These are phyloP conservation scores for Apaloderma vittatum DNA, from an alignment of 2,113 vertebrate genomes.

Conservation along the genomic window DNA sequence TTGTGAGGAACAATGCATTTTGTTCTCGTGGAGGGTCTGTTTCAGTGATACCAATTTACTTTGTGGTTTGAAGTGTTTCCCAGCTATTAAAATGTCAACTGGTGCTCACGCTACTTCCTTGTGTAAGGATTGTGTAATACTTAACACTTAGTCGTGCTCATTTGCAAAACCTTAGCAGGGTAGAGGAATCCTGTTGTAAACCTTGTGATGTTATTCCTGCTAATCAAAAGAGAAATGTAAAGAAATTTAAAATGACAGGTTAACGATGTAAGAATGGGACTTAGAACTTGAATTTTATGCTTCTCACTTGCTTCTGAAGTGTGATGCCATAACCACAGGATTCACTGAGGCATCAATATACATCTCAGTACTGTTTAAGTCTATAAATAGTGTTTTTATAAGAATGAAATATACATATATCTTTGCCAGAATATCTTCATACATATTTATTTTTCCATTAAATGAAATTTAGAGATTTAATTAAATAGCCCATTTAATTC, in stretches of 20 bases:
- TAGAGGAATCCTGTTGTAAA: neutral
- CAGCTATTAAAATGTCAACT: neutral
- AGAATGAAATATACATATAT: neutral
- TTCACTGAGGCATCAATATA: neutral
- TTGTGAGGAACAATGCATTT: neutral
- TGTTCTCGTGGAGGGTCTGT: neutral
- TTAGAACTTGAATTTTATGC: neutral
- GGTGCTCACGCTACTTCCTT: neutral
- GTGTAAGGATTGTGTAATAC: neutral
- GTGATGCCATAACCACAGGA: neutral
- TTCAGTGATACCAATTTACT: neutral
- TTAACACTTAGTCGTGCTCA: neutral
- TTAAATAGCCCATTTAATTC: slow-evolving; percentile 26
- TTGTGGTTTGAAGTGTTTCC: neutral
- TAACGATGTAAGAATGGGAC: neutral
- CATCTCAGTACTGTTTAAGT: neutral
- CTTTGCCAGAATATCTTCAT: neutral
- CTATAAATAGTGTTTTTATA: neutral
- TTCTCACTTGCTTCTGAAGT: neutral
- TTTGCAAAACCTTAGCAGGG: neutral
- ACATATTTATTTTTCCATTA: neutral
- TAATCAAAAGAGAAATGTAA: neutral
- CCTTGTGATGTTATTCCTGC: neutral
- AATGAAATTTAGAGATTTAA: neutral
- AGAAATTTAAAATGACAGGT: neutral